phyloP scores from a whole-genome alignment of 2,113 vertebrate species.

The Rattus rattus region DNA sequence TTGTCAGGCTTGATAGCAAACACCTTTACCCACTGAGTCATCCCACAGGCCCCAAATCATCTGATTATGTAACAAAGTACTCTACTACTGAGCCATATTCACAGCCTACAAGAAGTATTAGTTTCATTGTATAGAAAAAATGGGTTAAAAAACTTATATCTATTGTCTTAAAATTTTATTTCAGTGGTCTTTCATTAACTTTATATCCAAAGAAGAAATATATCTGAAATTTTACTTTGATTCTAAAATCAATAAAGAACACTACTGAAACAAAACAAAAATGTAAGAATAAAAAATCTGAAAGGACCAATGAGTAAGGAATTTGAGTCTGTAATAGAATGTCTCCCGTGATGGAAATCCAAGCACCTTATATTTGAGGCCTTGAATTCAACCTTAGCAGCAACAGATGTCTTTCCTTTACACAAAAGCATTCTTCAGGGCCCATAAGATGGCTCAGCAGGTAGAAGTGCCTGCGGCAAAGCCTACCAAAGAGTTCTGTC shows the following conservation, averaged over 20 bases:
- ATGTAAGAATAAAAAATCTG: background rate
- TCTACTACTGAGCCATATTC: background rate
- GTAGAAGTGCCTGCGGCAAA: background rate
- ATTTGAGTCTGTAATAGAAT: background rate
- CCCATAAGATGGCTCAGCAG: background rate
- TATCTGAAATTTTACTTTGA: background rate
- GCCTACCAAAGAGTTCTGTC: background rate
- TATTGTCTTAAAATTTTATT: background rate
- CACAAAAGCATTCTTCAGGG: background rate
- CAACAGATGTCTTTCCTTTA: background rate
- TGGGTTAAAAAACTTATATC: background rate
- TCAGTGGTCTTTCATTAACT: background rate
- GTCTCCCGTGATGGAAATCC: background rate
- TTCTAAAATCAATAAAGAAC: background rate
- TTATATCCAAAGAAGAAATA: background rate
- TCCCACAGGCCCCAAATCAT: background rate
- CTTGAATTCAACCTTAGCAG: background rate
- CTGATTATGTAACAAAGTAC: background rate
- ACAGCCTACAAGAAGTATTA: background rate
- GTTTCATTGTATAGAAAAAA: background rate
- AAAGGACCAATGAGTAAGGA: background rate
- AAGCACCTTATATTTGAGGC: background rate
- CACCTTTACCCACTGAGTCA: background rate
- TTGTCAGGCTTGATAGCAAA: background rate
- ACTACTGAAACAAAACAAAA: background rate